Evolutionary conservation across 2,888 invertebrate genomes (phyloP).

Genomic region (Sacculina carcini): DNA sequence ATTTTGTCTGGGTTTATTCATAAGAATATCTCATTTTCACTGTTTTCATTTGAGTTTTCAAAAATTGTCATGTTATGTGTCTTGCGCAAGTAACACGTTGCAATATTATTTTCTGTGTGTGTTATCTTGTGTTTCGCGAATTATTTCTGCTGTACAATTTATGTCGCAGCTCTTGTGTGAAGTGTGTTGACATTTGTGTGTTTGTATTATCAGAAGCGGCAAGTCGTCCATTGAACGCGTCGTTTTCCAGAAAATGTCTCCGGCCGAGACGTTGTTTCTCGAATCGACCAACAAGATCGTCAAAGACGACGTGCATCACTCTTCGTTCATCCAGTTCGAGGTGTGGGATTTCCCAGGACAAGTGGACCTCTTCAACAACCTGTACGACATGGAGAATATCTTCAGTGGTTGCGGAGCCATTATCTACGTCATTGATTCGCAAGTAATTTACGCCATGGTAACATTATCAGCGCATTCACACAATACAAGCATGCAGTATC

Average conservation of each 20-base stretch:
- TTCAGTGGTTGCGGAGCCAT: conserved; percentile 92
- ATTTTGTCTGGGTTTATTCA: background rate
- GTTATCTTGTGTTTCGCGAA: background rate
- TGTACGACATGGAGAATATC: conserved; percentile 83
- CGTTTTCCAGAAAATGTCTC: conserved; percentile 99
- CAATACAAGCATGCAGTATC: too few relatives aligned
- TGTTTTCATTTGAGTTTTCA: background rate
- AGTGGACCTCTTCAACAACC: conserved; percentile 87
- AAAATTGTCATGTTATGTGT: background rate
- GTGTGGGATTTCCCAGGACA: conserved; percentile 99
- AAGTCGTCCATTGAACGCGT: conserved; percentile 99
- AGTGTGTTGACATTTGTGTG: background rate
- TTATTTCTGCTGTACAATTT: background rate
- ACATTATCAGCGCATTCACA: too few relatives aligned
- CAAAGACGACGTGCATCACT: conserved; percentile 90
- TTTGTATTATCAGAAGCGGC: conserved; percentile 47
- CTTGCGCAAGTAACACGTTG: too few relatives aligned
- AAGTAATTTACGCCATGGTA: conserved; percentile 8
- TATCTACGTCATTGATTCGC: conserved; percentile 97
- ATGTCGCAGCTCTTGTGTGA: background rate
- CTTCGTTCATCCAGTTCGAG: conserved; percentile 96
- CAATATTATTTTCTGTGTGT: too few relatives aligned
- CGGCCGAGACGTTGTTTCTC: conserved; percentile 91
- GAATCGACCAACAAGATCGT: conserved; percentile 97
- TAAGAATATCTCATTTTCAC: too few relatives aligned